phyloP scores from a whole-genome alignment of 2,888 invertebrate species.

The Synergus itoensis region DNA sequence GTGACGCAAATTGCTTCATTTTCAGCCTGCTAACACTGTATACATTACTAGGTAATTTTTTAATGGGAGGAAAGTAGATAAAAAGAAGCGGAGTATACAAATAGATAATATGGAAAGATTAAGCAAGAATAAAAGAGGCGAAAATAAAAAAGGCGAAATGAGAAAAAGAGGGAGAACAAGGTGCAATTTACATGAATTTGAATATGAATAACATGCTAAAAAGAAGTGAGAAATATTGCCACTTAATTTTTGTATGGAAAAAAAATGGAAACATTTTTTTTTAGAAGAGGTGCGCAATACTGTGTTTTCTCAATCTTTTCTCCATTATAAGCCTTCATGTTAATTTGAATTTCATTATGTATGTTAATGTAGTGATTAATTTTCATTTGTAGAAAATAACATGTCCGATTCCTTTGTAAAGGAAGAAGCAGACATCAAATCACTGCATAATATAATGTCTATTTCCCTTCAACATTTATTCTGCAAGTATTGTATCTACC shows the following conservation, averaged over 20 bases:
- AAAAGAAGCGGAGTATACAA: not conserved
- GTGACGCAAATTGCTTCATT: constrained; percentile 37
- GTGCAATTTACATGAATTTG: no score
- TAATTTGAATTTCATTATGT: no score
- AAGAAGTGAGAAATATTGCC: no score
- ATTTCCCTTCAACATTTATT: not conserved
- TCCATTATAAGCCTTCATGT: no score
- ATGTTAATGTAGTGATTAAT: not conserved
- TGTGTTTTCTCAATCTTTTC: no score
- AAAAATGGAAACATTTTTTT: no score
- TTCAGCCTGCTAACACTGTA: not conserved
- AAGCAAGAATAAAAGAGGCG: not conserved
- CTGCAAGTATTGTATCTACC: not conserved
- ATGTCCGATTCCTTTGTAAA: not conserved
- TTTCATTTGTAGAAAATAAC: not conserved
- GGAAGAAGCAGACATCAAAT: not conserved
- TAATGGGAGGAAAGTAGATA: not conserved
- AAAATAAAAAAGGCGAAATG: no score
- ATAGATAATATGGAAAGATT: not conserved
- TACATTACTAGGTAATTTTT: not conserved
- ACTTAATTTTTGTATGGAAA: no score
- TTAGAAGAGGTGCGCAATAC: no score
- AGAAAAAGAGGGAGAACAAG: no score
- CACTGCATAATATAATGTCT: not conserved
- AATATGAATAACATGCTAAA: no score